A percentile compares a stretch with the other conserved stretches of the same genome.
phyloP scores from a whole-genome alignment of 2,888 invertebrate species.

The Drepana falcataria region DNA sequence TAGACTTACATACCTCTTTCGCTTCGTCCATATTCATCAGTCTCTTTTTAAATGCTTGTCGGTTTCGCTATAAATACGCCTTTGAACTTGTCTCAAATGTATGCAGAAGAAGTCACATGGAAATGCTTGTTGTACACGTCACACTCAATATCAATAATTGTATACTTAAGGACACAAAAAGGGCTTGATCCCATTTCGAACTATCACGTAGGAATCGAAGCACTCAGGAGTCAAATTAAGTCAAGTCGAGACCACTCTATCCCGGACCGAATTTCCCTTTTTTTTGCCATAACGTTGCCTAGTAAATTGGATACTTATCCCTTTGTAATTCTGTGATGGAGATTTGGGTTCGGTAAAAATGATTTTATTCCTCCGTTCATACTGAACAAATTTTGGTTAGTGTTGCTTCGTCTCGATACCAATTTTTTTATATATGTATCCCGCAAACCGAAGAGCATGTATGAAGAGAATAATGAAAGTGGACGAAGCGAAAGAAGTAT shows the following conservation, averaged over 20 bases:
- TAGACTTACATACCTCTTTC: no score
- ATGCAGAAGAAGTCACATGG: not conserved
- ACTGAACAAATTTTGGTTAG: no score
- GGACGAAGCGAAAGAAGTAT: no score
- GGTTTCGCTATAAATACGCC: no score
- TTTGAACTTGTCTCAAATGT: not conserved
- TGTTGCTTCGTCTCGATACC: no score
- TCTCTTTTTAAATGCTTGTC: no score
- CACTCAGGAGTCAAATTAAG: not conserved
- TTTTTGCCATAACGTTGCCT: not conserved
- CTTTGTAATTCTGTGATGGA: not conserved
- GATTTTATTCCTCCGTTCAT: not conserved
- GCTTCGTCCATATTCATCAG: no score
- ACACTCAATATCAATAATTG: not conserved
- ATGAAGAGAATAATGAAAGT: no score
- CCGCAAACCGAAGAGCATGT: no score
- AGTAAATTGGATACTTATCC: not conserved
- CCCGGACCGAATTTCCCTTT: not conserved
- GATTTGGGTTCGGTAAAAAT: not conserved
- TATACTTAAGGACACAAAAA: not conserved
- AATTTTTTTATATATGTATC: no score
- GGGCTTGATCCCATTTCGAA: not conserved
- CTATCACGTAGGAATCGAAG: not conserved
- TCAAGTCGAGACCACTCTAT: not conserved
- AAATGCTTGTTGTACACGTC: not conserved